Conservation (phyloP, 2,113 vertebrate genomes). For the Heterotis niloticus region DNA sequence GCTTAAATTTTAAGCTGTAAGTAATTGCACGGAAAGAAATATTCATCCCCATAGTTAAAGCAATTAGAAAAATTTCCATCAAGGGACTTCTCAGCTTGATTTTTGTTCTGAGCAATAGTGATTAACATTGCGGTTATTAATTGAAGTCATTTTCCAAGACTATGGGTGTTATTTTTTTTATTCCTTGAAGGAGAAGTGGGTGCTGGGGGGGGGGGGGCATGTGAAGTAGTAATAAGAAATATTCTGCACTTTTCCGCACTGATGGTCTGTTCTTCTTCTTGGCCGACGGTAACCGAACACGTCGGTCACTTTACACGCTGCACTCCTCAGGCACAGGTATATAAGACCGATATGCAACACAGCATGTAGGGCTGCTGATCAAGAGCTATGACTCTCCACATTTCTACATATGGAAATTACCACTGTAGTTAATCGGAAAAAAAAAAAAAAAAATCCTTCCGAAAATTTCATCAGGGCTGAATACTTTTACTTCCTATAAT, state of each 20-base stretch:
- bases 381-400: no score
- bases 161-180: slow-evolving; percentile 66
- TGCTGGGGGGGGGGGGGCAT: slow-evolving; percentile 60
- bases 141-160: slow-evolving; percentile 87
- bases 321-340: no score
- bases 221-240: slow-evolving; percentile 74
- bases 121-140: slow-evolving; percentile 97
- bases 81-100: slow-evolving; percentile 94
- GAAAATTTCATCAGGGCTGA: not conserved
- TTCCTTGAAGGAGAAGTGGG: slow-evolving; percentile 62
- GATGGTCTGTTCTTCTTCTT: slow-evolving; percentile 64
- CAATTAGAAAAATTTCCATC: slow-evolving; percentile 98
- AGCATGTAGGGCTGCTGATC: no score
- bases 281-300: slow-evolving; percentile 66
- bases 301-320: slow-evolving; percentile 62
- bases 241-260: slow-evolving; percentile 55
- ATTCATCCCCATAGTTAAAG: slow-evolving; percentile 88
- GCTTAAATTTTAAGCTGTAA: slow-evolving; percentile 94
- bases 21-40: slow-evolving; percentile 90
- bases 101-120: slow-evolving; percentile 91
- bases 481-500: not conserved
- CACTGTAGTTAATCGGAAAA: no score
- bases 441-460: no score
- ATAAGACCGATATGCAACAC: no score
- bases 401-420: no score